Evolutionary conservation across 2,113 vertebrate genomes (phyloP).

Genomic region (Notothenia rossii): DNA sequence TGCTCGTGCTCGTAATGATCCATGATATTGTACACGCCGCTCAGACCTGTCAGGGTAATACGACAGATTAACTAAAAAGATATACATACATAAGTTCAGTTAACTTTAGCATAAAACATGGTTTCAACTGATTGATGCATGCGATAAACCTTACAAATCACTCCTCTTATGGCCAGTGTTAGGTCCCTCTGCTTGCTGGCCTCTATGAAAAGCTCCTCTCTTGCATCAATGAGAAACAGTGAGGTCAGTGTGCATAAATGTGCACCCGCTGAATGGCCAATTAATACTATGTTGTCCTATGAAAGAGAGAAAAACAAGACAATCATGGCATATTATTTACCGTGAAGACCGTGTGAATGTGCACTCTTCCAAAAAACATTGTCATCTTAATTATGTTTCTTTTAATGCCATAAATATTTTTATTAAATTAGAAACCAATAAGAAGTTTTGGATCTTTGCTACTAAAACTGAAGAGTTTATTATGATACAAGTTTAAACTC

Average conservation of each 20-base stretch:
- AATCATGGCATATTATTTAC: background rate
- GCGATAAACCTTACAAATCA: constrained; percentile 72
- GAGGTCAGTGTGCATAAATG: constrained; percentile 79
- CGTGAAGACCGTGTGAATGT: background rate
- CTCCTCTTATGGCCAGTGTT: constrained; percentile 68
- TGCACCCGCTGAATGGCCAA: constrained; percentile 84
- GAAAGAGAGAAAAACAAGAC: constrained; percentile 14
- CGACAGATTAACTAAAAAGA: background rate
- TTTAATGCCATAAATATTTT: background rate
- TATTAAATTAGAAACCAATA: background rate
- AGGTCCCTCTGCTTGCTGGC: constrained; percentile 65
- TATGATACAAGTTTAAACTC: background rate
- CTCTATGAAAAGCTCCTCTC: constrained; percentile 78
- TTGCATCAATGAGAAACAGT: constrained; percentile 77
- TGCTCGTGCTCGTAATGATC: constrained; percentile 84
- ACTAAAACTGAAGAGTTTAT: background rate
- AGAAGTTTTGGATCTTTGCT: background rate
- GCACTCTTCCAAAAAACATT: background rate
- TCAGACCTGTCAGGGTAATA: constrained; percentile 71
- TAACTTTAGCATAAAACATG: background rate
- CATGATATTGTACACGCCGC: constrained; percentile 82
- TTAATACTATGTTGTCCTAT: constrained; percentile 80
- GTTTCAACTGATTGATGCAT: background rate
- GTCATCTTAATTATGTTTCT: background rate
- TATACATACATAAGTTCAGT: background rate